phyloP scores from a whole-genome alignment of 1,140 invertebrate species.

The Panulirus ornatus region DNA sequence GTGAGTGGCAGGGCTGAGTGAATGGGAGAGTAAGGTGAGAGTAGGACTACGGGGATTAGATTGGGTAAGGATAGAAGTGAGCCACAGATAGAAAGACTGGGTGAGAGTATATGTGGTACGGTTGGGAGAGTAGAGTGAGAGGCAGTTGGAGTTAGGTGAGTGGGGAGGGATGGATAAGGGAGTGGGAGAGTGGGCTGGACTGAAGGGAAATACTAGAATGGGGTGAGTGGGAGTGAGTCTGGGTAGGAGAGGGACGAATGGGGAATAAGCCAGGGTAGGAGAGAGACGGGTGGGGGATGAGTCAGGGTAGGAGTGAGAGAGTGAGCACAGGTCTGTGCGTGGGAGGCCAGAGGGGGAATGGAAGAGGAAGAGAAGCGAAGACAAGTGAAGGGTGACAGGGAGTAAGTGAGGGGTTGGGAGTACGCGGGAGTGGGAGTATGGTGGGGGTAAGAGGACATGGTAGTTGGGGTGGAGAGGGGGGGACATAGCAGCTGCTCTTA shows the following conservation, averaged over 20 bases:
- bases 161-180: not conserved
- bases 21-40: not conserved
- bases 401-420: not conserved
- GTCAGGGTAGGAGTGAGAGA: not conserved
- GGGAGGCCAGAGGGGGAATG: not conserved
- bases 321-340: not conserved
- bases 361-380: not conserved
- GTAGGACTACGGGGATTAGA: not conserved
- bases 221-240: too few species aligned
- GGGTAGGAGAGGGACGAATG: too few species aligned
- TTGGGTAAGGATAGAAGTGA: not conserved
- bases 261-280: not conserved
- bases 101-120: too few species aligned
- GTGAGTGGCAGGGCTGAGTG: too few species aligned
- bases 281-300: not conserved
- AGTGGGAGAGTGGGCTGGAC: not conserved
- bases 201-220: too few species aligned
- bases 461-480: not conserved
- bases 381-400: not conserved
- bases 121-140: constrained; percentile 8
- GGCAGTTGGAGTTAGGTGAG: not conserved
- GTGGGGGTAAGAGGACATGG: not conserved
- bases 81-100: not conserved
- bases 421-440: not conserved
- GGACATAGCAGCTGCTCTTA: too few species aligned